phyloP scores from a whole-genome alignment of 2,888 invertebrate genomes.

The Dyspetes luteomarginatus region DNA sequence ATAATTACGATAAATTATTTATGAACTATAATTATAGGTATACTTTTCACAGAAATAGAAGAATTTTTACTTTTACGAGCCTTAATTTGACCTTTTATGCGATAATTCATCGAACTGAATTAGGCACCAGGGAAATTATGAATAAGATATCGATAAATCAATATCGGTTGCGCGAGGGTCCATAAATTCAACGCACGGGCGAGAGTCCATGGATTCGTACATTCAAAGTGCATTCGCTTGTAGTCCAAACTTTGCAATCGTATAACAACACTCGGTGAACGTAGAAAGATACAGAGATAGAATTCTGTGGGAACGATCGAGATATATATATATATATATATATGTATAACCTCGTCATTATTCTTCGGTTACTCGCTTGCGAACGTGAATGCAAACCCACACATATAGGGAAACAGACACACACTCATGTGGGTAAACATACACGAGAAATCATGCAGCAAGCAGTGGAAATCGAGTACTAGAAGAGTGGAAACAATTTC shows the following conservation, averaged over 20 bases:
- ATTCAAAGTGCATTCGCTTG: slow-evolving; percentile 52
- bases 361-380: slow-evolving; percentile 42
- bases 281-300: slow-evolving; percentile 13
- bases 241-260: slow-evolving; percentile 2
- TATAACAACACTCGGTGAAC: slow-evolving; percentile 19
- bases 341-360: slow-evolving; percentile 46
- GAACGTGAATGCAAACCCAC: slow-evolving; percentile 30
- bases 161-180: slow-evolving; percentile 41
- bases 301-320: slow-evolving; percentile 46
- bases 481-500: slow-evolving; percentile 31
- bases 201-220: slow-evolving; percentile 46
- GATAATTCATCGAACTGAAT: slow-evolving; percentile 16
- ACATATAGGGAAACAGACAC: slow-evolving; percentile 24
- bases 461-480: slow-evolving; percentile 1
- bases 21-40: not conserved
- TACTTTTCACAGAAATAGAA: not conserved
- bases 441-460: not conserved
- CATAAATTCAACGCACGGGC: slow-evolving; percentile 61
- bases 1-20: not conserved
- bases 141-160: slow-evolving; percentile 64
- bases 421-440: slow-evolving; percentile 11
- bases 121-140: not conserved
- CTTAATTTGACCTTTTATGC: not conserved
- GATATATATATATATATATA: not conserved
- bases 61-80: not conserved